These are phyloP conservation scores for Aelia acuminata DNA, from an alignment of 2,888 invertebrate genomes.

Conservation along the genomic window DNA sequence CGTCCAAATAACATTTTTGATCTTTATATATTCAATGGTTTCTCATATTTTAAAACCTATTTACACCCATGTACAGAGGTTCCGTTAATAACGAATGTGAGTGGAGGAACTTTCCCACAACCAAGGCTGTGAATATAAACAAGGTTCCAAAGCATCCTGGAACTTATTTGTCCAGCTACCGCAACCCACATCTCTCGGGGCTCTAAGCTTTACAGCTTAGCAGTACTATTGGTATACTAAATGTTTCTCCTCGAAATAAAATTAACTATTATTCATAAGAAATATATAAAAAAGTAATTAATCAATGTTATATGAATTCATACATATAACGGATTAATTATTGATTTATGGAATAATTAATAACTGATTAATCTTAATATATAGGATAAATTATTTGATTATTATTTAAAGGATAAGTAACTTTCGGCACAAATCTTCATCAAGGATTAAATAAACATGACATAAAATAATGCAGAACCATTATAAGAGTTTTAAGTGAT, in stretches of 20 bases:
- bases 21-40: neutral
- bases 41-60: neutral
- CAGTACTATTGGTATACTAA: neutral
- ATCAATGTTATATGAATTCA: too few relatives aligned
- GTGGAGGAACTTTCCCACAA: neutral
- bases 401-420: too few relatives aligned
- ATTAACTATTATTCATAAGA: neutral
- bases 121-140: slow-evolving; percentile 9
- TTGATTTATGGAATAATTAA: too few relatives aligned
- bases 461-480: too few relatives aligned
- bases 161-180: neutral
- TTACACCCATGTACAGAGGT: neutral
- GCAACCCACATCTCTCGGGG: neutral
- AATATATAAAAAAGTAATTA: too few relatives aligned
- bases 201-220: neutral
- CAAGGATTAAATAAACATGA: too few relatives aligned
- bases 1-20: neutral
- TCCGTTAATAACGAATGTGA: neutral
- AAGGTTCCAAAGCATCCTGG: neutral
- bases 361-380: too few relatives aligned
- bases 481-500: too few relatives aligned
- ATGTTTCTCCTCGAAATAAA: neutral
- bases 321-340: too few relatives aligned
- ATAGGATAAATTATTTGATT: too few relatives aligned
- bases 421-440: too few relatives aligned